Evolutionary conservation across 1,140 invertebrate species (phyloP), one percentile per base, ranked within the genome.

Genomic region (Musca vetustissima): DNA sequence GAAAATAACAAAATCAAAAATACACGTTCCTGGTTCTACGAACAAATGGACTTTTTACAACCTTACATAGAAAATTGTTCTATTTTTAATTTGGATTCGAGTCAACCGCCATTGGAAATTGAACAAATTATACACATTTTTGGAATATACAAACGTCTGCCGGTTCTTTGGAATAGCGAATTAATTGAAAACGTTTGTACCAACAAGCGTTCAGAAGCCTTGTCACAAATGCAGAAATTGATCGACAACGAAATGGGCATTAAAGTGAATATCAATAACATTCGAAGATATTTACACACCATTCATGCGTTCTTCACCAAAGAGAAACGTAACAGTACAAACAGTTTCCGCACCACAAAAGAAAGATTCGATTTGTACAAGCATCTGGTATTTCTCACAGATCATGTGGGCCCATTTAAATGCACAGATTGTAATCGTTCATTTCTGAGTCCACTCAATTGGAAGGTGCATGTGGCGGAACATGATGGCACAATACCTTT

Each of bases 401-500:
- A 64, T 22, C 32, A 61, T 36, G 68, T 69, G 17, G 59, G 64
- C 1, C 74, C 74, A 1, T 76, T 76, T 15, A 67, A 71, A 53
- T 76, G 74, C 21, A 50, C 69, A 9, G 17, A 71, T n/a, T 76
- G 75, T 24, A 67, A 52, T 6, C 21, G 69, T 25, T 3, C 69
- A 32, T 47, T 74, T 9, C 71, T 25, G 59, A 73, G 67, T 13
- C 66, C 74, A 32, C 73, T 74, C 49, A 25, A 50, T 19, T 73
- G 59, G 25, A 75, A 71, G 61, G 32, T 75, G 1, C 75, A 76
- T 53, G 53, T 66, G n/a, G 59, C 75, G 19, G 21, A 47, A 25
- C 75, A 76, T 21, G 70, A 76, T 6, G 70, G 66, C 15, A 70
- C 69, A 11, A 28, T 71, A 43, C 75, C 75, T 4, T 74, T 76